phyloP scores from a whole-genome alignment of 2,113 vertebrate genomes.

The Alouatta palliata region DNA sequence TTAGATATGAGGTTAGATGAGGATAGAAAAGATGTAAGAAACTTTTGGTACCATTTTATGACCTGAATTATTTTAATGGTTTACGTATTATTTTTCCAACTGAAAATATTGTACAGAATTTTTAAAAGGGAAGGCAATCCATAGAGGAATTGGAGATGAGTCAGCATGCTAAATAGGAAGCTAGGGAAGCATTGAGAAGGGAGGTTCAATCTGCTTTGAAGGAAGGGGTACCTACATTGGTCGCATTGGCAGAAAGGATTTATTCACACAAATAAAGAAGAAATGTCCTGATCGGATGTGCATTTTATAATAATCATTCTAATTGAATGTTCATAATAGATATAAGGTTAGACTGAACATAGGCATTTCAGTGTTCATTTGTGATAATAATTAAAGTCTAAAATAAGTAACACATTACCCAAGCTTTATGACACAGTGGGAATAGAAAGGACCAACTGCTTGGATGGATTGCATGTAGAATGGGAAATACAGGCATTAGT shows the following conservation, averaged over 20 bases:
- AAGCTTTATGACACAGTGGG: not conserved
- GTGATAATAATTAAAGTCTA: not conserved
- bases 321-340: not conserved
- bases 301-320: not conserved
- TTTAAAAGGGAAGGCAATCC: not conserved
- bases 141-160: not conserved
- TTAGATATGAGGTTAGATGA: not conserved
- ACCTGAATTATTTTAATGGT: not conserved
- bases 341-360: not conserved
- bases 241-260: not conserved
- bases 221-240: not conserved
- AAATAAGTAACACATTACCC: not conserved
- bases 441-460: not conserved
- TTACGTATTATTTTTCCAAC: not conserved
- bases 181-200: not conserved
- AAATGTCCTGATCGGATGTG: not conserved
- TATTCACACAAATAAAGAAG: not conserved
- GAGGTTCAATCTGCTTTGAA: accelerated
- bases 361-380: not conserved
- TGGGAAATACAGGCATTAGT: not conserved
- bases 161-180: too few species aligned
- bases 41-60: not conserved
- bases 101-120: not conserved
- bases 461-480: not conserved
- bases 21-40: not conserved